Percentiles rank a stretch among this genome's conserved stretches.
These are phyloP conservation scores for Vidua macroura DNA, from an alignment of 2,113 vertebrate species.

Conservation along the genomic window DNA sequence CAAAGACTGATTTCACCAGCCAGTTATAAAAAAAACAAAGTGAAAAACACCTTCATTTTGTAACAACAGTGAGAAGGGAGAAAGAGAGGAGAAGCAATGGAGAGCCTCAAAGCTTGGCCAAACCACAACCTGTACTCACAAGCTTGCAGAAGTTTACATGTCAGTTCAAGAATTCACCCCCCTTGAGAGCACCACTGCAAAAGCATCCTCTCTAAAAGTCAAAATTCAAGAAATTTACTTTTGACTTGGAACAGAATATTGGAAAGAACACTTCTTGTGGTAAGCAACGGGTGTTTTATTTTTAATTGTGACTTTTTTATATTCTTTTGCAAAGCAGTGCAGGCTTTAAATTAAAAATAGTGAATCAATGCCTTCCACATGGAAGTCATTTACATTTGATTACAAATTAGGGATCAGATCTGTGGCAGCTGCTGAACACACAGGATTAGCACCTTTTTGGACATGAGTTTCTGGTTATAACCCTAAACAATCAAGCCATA, in stretches of 20 bases:
- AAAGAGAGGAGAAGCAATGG: neutral
- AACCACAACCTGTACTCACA: neutral
- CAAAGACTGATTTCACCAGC: neutral
- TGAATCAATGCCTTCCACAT: neutral
- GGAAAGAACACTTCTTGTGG: neutral
- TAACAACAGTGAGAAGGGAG: neutral
- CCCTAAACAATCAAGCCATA: slow-evolving; percentile 60
- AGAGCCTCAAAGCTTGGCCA: neutral
- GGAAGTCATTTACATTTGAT: neutral
- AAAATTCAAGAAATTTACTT: neutral
- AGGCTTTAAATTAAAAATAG: slow-evolving; percentile 2
- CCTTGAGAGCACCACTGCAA: neutral
- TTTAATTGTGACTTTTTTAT: neutral
- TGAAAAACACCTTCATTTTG: neutral
- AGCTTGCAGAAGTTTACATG: neutral
- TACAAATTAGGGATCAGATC: slow-evolving; percentile 9
- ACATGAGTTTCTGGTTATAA: slow-evolving; percentile 48
- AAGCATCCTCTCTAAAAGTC: neutral
- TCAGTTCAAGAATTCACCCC: neutral
- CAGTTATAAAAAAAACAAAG: slow-evolving; percentile 10
- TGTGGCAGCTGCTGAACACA: slow-evolving; percentile 48
- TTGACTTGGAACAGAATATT: neutral
- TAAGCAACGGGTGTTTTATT: neutral
- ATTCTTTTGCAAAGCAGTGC: slow-evolving; percentile 16
- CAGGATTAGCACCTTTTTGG: slow-evolving; percentile 69